Evolutionary conservation across 2,888 invertebrate species (phyloP).

Genomic region (Drosophila robusta): DNA sequence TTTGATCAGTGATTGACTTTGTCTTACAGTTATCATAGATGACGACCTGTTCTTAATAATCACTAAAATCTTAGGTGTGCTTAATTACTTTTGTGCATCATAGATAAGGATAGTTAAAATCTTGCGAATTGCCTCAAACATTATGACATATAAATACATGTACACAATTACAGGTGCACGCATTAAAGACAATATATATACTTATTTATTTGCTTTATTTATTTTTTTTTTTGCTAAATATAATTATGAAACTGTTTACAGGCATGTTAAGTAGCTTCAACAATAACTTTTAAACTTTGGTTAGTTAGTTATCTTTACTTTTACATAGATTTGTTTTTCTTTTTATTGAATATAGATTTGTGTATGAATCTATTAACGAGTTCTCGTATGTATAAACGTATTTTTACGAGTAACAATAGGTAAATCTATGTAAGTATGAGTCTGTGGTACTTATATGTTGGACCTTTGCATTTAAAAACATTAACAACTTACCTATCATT

Average conservation of each 20-base stretch:
- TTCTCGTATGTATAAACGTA: neutral
- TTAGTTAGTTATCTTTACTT: neutral
- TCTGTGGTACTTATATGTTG: conserved; percentile 2
- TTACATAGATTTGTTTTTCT: neutral
- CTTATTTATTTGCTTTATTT: neutral
- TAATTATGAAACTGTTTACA: neutral
- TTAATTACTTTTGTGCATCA: conserved; percentile 15
- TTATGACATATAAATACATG: neutral
- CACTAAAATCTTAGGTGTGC: conserved; percentile 19
- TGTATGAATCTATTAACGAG: neutral
- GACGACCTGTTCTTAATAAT: conserved; percentile 13
- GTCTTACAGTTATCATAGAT: conserved; percentile 17
- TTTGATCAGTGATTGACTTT: conserved; percentile 54
- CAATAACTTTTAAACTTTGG: neutral
- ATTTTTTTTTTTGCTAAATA: neutral
- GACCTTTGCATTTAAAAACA: conserved; percentile 6
- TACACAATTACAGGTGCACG: neutral
- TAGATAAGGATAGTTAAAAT: conserved; percentile 12
- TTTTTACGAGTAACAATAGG: too few relatives aligned
- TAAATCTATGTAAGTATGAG: neutral
- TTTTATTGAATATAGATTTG: neutral
- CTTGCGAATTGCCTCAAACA: neutral
- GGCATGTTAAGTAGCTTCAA: neutral
- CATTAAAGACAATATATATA: neutral
- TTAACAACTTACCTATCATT: conserved; percentile 15